phyloP scores from a whole-genome alignment of 2,888 invertebrate species.

The Clostera curtula region DNA sequence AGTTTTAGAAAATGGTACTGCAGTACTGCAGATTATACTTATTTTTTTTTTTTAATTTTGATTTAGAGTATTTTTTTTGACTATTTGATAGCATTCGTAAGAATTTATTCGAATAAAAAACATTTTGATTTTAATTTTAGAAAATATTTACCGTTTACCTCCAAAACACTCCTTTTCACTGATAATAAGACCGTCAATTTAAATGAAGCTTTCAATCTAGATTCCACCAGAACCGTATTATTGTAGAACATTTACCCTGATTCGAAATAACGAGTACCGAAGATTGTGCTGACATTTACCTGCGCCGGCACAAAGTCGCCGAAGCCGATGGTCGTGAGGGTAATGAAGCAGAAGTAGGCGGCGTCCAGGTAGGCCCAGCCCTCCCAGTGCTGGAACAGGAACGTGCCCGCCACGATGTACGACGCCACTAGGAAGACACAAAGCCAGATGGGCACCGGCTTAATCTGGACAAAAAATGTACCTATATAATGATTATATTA shows the following conservation, averaged over 20 bases:
- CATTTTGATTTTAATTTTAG: no score
- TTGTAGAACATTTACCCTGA: not conserved
- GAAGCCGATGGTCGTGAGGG: conserved; percentile 93
- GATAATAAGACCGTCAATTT: no score
- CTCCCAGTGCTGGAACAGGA: conserved; percentile 90
- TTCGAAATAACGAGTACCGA: not conserved
- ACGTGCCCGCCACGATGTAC: conserved; percentile 92
- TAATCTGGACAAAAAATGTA: conserved; percentile 38
- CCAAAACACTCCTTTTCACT: no score
- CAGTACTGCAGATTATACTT: no score
- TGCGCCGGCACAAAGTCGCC: conserved; percentile 94
- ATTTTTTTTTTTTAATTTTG: no score
- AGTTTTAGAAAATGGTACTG: no score
- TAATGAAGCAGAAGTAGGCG: conserved; percentile 95
- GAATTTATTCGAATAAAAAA: no score
- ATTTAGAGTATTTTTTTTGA: no score
- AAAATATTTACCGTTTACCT: no score
- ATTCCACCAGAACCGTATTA: no score
- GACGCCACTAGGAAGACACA: conserved; percentile 91
- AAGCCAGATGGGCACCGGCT: conserved; percentile 91
- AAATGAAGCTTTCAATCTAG: no score
- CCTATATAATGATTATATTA: not conserved
- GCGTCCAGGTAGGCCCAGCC: conserved; percentile 90
- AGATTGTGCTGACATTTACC: conserved; percentile 54
- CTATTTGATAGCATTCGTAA: no score